Evolutionary conservation across 2,888 invertebrate species (phyloP).

Genomic region (Emmelina monodactyla): DNA sequence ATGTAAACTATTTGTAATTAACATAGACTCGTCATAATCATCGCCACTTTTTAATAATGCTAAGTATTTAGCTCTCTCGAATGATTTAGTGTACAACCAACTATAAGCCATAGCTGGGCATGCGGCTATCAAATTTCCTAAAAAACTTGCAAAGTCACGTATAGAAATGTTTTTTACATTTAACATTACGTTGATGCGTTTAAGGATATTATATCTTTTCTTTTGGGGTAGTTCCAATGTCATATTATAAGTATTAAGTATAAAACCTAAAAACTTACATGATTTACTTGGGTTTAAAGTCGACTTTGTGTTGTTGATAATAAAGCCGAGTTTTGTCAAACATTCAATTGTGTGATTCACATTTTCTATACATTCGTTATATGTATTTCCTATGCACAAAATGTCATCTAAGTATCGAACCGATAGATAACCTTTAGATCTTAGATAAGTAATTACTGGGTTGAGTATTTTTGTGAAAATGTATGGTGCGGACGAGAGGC

Average conservation of each 20-base stretch:
- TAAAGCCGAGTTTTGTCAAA: background rate
- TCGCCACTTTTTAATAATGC: too few relatives aligned
- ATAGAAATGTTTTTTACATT: background rate
- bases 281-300: background rate
- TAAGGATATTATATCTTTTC: background rate
- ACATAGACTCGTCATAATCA: background rate
- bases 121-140: background rate
- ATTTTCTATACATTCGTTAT: background rate
- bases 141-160: background rate
- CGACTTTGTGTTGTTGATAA: background rate
- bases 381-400: background rate
- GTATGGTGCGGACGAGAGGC: slow-evolving; percentile 5
- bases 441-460: slow-evolving; percentile 1
- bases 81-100: background rate
- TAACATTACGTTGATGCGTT: background rate
- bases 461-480: slow-evolving; percentile 4
- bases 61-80: too few relatives aligned
- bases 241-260: background rate
- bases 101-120: background rate
- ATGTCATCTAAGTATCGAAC: slow-evolving; percentile 5
- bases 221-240: background rate
- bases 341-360: background rate
- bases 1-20: background rate
- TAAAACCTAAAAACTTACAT: background rate
- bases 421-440: slow-evolving; percentile 2